Evolutionary conservation across 2,113 vertebrate genomes (phyloP).

Genomic region (Pterophyllum scalare): DNA sequence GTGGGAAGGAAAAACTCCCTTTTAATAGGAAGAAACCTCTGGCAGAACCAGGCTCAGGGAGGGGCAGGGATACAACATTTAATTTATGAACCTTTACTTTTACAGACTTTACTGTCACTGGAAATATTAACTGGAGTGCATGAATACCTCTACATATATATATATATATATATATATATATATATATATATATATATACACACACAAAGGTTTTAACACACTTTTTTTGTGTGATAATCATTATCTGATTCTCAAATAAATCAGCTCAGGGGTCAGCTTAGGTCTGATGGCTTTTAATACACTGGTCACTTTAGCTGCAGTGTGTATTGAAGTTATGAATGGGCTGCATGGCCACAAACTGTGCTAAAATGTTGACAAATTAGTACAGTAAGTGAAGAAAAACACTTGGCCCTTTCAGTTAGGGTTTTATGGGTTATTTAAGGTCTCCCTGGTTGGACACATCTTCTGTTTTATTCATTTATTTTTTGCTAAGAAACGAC

Average conservation of each 20-base stretch:
- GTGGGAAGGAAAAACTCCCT: no score
- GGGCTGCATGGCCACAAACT: not conserved
- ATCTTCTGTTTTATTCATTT: not conserved
- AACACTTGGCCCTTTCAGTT: not conserved
- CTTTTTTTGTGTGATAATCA: no score
- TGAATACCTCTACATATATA: not conserved
- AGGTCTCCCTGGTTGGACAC: not conserved
- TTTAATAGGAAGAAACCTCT: no score
- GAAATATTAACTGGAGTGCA: not conserved
- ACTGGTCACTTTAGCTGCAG: not conserved
- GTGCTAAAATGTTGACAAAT: slow-evolving; percentile 1
- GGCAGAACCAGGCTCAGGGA: no score
- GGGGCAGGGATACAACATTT: no score
- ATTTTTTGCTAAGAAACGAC: not conserved
- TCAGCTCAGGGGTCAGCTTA: no score
- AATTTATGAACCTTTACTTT: not conserved
- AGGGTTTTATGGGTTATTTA: not conserved
- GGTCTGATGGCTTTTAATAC: no score
- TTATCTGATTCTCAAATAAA: not conserved
- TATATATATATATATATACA: not conserved
- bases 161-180: no score
- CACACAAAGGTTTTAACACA: not conserved
- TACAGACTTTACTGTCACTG: not conserved
- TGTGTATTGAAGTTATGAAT: not conserved
- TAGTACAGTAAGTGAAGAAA: not conserved